Conservation (phyloP, 2,888 invertebrate species). For the Muschampia plurimacula region DNA sequence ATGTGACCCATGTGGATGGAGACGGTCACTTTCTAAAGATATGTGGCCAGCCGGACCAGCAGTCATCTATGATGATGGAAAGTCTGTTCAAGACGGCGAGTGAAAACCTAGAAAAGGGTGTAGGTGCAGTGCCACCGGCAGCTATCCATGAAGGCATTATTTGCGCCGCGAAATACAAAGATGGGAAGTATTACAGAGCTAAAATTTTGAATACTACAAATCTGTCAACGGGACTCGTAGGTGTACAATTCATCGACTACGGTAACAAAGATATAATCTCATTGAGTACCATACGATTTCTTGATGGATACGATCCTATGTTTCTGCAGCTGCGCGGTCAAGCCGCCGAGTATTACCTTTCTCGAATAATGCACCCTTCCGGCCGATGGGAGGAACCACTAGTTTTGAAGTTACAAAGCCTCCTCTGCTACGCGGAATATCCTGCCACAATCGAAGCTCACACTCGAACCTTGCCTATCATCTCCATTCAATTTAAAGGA, state of each 20-base stretch:
- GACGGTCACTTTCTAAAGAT: conserved; percentile 89
- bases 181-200: conserved; percentile 88
- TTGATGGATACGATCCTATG: conserved; percentile 82
- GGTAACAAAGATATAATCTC: conserved; percentile 88
- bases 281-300: conserved; percentile 84
- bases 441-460: conserved; percentile 67
- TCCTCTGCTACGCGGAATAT: conserved; percentile 76
- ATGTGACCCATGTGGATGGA: conserved; percentile 89
- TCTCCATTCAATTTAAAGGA: conserved; percentile 78
- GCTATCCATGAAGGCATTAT: conserved; percentile 82
- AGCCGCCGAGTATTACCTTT: conserved; percentile 86
- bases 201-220: conserved; percentile 81
- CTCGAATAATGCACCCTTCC: conserved; percentile 81
- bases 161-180: conserved; percentile 89
- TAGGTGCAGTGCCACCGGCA: conserved; percentile 77
- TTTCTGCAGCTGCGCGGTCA: conserved; percentile 83
- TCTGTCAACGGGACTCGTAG: conserved; percentile 82
- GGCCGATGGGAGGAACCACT: conserved; percentile 84
- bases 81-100: conserved; percentile 71
- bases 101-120: conserved; percentile 74
- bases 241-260: conserved; percentile 89
- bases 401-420: conserved; percentile 68
- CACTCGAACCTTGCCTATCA: conserved; percentile 69
- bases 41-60: conserved; percentile 89
- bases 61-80: conserved; percentile 84